Evolutionary conservation across 37 sponge, comb jelly and placozoan species (phyloP).

Genomic region (Mnemiopsis leidyi): DNA sequence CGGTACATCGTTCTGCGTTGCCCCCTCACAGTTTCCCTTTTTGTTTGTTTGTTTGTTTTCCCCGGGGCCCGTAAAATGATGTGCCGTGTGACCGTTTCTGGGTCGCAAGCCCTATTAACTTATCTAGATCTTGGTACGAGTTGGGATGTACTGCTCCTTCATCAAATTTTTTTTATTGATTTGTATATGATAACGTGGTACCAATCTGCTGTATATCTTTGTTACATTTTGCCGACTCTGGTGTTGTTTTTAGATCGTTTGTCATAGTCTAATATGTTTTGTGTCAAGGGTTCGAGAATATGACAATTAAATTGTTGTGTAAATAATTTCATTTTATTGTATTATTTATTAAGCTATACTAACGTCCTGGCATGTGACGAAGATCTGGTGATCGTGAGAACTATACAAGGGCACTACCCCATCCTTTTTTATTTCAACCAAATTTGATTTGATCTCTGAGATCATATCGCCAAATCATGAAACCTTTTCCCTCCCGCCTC

Average conservation of each 20-base stretch:
- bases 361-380: background rate
- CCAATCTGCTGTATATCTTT: constrained; percentile 27
- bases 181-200: constrained; percentile 33
- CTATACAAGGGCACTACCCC: background rate
- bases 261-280: background rate
- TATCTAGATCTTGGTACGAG: constrained; percentile 43
- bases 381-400: background rate
- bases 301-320: constrained; percentile 1
- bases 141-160: constrained; percentile 11
- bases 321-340: constrained; percentile 60
- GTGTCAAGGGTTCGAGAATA: background rate
- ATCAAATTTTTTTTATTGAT: constrained; percentile 63
- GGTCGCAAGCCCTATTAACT: background rate
- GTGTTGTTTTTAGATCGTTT: constrained; percentile 27
- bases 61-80: background rate
- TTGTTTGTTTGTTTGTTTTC: background rate
- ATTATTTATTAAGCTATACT: constrained; percentile 26
- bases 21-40: background rate
- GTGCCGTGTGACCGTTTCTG: background rate
- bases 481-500: background rate
- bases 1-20: background rate
- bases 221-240: background rate
- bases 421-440: no score
- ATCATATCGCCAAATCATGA: no score
- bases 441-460: no score